phyloP scores from a whole-genome alignment of 2,797 vertebrate genomes.

The Toxotes lorentzi region DNA sequence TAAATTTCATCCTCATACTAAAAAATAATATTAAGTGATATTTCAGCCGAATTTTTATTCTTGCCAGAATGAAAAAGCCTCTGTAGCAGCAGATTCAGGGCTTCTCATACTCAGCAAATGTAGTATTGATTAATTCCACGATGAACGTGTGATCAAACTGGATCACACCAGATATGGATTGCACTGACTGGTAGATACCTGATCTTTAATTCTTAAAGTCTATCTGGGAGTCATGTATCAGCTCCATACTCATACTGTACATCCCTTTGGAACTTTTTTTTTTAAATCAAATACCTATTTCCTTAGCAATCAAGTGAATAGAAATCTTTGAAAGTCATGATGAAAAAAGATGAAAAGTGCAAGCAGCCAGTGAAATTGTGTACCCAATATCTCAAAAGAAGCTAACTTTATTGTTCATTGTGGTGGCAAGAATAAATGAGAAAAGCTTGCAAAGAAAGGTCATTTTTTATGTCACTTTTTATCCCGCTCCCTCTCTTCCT shows the following conservation, averaged over 20 bases:
- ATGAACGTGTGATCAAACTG: constrained; percentile 28
- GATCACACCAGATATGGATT: constrained; percentile 16
- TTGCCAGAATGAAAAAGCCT: neutral
- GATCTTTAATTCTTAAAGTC: constrained; percentile 32
- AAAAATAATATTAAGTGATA: neutral
- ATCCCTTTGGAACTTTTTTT: constrained; percentile 34
- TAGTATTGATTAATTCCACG: constrained; percentile 40
- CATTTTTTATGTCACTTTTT: constrained; percentile 69
- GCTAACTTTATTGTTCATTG: constrained; percentile 72
- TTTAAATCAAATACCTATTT: constrained; percentile 44
- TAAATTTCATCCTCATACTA: neutral
- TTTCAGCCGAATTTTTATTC: neutral
- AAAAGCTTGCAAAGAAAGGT: constrained; percentile 57
- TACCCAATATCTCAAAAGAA: constrained; percentile 56
- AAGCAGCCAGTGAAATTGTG: constrained; percentile 48
- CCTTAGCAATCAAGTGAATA: constrained; percentile 50
- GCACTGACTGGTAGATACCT: constrained; percentile 14
- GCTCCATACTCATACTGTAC: constrained; percentile 10
- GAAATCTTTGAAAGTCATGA: constrained; percentile 57
- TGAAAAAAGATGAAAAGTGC: constrained; percentile 57
- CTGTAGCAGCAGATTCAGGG: neutral
- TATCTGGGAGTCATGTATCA: constrained; percentile 21
- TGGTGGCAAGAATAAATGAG: constrained; percentile 62
- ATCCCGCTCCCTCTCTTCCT: constrained; percentile 26
- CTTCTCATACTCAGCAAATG: constrained; percentile 4